These are phyloP conservation scores for Hapalemur alaotrensis DNA, from an alignment of 2,797 vertebrate species.

Conservation along the genomic window DNA sequence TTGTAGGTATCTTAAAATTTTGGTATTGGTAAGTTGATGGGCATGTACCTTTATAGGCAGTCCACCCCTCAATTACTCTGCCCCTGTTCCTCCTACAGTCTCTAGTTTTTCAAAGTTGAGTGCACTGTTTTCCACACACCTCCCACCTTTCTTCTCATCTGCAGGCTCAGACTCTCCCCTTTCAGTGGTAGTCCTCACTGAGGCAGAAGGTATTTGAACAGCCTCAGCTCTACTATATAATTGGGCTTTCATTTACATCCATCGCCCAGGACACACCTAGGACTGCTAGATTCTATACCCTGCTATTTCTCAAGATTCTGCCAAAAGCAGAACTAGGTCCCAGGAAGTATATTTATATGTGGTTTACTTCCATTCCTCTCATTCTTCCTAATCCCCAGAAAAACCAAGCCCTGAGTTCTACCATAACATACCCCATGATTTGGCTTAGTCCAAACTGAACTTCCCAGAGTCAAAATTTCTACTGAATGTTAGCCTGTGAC, in stretches of 20 bases:
- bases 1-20: neutral
- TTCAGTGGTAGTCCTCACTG: neutral
- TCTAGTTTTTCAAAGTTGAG: slow-evolving; percentile 22
- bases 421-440: neutral
- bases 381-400: neutral
- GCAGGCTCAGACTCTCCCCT: neutral
- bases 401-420: neutral
- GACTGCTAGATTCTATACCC: neutral
- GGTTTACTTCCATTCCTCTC: neutral
- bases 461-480: neutral
- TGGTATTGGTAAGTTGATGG: neutral
- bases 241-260: neutral
- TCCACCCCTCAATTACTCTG: neutral
- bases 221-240: neutral
- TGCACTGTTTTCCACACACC: neutral
- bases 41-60: neutral
- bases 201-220: neutral
- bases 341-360: neutral
- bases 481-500: neutral
- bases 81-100: neutral
- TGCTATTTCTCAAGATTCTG: neutral
- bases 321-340: neutral
- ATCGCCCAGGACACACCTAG: neutral
- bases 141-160: neutral
- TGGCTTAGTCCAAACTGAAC: neutral